Conservation (phyloP, 2,113 vertebrate species). For the Taxidea taxus region DNA sequence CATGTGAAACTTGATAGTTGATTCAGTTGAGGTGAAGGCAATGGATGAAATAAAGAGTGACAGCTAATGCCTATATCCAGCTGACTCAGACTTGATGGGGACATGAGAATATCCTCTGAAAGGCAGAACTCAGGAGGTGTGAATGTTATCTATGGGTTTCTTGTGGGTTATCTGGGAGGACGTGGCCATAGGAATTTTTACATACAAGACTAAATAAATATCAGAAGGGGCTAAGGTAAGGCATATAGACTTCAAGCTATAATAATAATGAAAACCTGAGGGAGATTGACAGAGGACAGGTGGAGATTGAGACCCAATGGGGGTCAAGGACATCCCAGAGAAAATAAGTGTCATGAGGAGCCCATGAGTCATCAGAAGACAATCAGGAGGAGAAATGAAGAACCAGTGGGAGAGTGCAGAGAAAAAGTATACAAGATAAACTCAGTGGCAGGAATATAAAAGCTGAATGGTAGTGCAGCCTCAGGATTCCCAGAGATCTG, state of each 20-base stretch:
- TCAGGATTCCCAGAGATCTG: not conserved
- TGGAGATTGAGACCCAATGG: not conserved
- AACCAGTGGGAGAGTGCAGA: not conserved
- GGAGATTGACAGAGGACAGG: not conserved
- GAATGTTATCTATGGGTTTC: not conserved
- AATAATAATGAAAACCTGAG: not conserved
- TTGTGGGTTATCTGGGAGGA: not conserved
- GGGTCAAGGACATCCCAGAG: not conserved
- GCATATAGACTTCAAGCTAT: not conserved
- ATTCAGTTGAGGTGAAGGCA: not conserved
- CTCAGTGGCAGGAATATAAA: not conserved
- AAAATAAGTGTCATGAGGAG: not conserved
- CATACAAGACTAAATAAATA: not conserved
- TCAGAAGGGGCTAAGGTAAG: not conserved
- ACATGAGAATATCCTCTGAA: not conserved
- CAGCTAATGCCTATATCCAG: not conserved
- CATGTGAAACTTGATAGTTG: not conserved
- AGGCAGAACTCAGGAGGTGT: accelerated
- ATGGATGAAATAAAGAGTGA: not conserved
- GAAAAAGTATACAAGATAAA: not conserved
- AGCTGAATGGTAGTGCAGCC: not conserved
- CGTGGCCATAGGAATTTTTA: not conserved
- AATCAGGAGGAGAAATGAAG: not conserved
- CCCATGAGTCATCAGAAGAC: not conserved
- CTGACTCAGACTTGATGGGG: not conserved